Percentiles rank a stretch among this genome's conserved stretches.
Evolutionary conservation across 2,888 invertebrate species (phyloP).

Genomic region (Mechanitis messenoides): DNA sequence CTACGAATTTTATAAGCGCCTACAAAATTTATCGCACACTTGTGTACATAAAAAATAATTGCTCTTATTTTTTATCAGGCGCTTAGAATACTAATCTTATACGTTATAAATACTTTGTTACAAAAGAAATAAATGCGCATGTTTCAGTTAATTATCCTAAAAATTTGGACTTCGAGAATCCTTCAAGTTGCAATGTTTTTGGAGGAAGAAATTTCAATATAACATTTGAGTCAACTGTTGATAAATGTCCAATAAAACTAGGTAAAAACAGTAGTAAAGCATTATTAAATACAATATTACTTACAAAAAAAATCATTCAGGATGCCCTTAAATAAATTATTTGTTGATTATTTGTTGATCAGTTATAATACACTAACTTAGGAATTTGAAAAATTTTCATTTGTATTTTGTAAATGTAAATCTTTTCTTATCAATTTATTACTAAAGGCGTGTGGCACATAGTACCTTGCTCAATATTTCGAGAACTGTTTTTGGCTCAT

Average conservation of each 20-base stretch:
- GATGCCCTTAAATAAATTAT: too few species aligned
- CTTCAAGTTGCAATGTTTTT: conserved; percentile 63
- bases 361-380: too few species aligned
- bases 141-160: conserved; percentile 73
- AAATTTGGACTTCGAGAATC: conserved; percentile 69
- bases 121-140: neutral
- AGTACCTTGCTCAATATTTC: conserved; percentile 50
- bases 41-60: neutral
- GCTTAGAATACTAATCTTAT: neutral
- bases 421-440: neutral
- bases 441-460: conserved; percentile 58
- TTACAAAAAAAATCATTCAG: too few species aligned
- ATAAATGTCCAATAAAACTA: conserved; percentile 46
- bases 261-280: conserved; percentile 34
- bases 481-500: conserved; percentile 38
- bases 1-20: neutral
- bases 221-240: conserved; percentile 46
- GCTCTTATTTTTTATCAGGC: conserved; percentile 4
- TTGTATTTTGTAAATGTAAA: too few species aligned
- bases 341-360: too few species aligned
- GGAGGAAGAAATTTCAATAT: conserved; percentile 55
- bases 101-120: neutral
- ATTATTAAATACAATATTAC: too few species aligned
- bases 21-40: neutral
- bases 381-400: too few species aligned